phyloP scores from a whole-genome alignment of 2,797 vertebrate genomes.

The Epinephelus coioides region DNA sequence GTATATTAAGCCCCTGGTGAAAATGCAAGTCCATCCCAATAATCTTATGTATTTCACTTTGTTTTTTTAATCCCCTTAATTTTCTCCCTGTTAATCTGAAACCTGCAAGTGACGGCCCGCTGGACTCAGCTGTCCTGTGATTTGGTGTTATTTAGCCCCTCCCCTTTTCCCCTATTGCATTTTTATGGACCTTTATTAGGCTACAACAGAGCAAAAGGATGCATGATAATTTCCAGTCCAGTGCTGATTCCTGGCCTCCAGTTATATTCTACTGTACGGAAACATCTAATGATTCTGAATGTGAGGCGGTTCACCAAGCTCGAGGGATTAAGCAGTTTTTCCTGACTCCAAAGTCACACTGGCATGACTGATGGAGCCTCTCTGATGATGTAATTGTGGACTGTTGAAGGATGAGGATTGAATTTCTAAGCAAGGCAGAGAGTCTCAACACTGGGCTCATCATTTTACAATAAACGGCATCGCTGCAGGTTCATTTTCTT shows the following conservation, averaged over 20 bases:
- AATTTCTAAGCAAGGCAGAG: background rate
- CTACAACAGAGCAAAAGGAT: conserved; percentile 11
- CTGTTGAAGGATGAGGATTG: background rate
- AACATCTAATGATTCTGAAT: background rate
- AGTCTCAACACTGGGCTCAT: background rate
- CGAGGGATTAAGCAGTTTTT: background rate
- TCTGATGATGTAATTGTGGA: conserved; percentile 7
- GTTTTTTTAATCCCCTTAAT: background rate
- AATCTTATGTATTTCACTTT: background rate
- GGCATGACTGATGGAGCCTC: conserved; percentile 1
- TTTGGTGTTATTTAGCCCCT: background rate
- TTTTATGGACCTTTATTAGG: conserved; percentile 8
- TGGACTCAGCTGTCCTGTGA: background rate
- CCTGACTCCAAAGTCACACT: conserved; percentile 5
- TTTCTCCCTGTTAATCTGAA: background rate
- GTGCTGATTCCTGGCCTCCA: background rate
- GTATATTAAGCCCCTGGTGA: too few species aligned
- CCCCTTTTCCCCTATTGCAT: background rate
- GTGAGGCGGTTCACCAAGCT: background rate
- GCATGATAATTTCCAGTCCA: background rate
- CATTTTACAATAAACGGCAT: background rate
- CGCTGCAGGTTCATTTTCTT: background rate
- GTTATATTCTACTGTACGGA: background rate
- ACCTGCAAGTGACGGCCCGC: background rate
- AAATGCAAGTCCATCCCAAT: background rate